Evolutionary conservation across 2,888 invertebrate species (phyloP).

Genomic region (Ommatoiulus sabulosus): DNA sequence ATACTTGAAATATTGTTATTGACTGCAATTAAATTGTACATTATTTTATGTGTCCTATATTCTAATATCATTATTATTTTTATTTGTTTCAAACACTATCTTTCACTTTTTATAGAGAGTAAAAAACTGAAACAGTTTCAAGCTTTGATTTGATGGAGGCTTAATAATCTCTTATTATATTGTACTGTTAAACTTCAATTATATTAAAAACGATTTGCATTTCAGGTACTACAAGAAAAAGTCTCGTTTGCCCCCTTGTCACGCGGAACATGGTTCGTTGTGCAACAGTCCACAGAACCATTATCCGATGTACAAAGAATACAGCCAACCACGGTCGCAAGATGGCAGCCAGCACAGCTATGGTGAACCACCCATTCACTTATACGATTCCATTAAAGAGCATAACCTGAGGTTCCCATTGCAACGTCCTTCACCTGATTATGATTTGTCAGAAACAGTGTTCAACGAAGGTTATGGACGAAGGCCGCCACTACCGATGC

Average conservation of each 20-base stretch:
- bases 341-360: not conserved
- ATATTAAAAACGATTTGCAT: not conserved
- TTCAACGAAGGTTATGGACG: conserved; percentile 7
- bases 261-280: not conserved
- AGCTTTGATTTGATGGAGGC: too few species aligned
- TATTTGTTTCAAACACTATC: too few species aligned
- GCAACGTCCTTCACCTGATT: conserved; percentile 17
- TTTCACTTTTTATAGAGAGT: too few species aligned
- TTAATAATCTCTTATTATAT: too few species aligned
- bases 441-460: conserved; percentile 32
- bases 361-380: conserved; percentile 25
- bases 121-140: too few species aligned
- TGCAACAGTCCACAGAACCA: not conserved
- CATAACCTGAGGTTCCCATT: conserved; percentile 24
- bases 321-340: conserved; percentile 1
- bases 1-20: too few species aligned
- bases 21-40: too few species aligned
- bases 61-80: too few species aligned
- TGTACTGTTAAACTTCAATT: too few species aligned
- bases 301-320: not conserved
- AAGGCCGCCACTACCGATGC: not conserved
- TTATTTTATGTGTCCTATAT: too few species aligned
- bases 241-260: conserved; percentile 21
- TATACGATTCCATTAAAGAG: conserved; percentile 23
- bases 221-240: conserved; percentile 14